A percentile compares a stretch with the other conserved stretches of the same genome.
Conservation (phyloP, 1,140 invertebrate genomes). For the Drosophila cardini region DNA sequence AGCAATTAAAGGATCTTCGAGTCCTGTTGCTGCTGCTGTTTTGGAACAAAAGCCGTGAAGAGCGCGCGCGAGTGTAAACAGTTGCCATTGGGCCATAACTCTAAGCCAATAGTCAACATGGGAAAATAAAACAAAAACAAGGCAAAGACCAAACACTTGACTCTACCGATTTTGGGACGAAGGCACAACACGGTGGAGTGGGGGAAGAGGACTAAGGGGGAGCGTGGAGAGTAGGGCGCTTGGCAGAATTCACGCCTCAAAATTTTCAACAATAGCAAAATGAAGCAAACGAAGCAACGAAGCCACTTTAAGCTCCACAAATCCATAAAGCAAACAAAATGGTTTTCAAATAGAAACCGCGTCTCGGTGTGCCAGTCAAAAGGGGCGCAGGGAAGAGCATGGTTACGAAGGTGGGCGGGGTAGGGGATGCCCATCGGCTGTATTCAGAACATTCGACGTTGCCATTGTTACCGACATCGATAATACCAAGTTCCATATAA, state of each 20-base stretch:
- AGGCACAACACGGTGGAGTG: neutral
- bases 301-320: conserved; percentile 83
- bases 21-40: conserved; percentile 1
- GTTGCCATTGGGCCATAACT: conserved; percentile 75
- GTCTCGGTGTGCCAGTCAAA: conserved; percentile 20
- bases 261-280: conserved; percentile 81
- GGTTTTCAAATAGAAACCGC: conserved; percentile 80
- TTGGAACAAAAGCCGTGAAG: conserved; percentile 39
- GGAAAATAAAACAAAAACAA: conserved; percentile 79
- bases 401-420: neutral
- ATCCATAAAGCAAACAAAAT: conserved; percentile 84
- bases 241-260: conserved; percentile 54
- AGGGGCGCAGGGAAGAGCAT: too few species aligned
- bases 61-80: conserved; percentile 57
- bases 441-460: conserved; percentile 43
- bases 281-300: conserved; percentile 81
- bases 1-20: conserved; percentile 68
- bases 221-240: too few species aligned
- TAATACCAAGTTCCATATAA: conserved; percentile 59
- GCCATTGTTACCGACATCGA: conserved; percentile 72
- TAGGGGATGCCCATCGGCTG: conserved; percentile 6
- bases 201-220: neutral
- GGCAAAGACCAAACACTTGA: conserved; percentile 66
- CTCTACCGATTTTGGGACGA: conserved; percentile 3
- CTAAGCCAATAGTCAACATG: conserved; percentile 81